Base-by-base conservation (phyloP, 2,888 invertebrate genomes). In the Melolontha melolontha region DNA sequence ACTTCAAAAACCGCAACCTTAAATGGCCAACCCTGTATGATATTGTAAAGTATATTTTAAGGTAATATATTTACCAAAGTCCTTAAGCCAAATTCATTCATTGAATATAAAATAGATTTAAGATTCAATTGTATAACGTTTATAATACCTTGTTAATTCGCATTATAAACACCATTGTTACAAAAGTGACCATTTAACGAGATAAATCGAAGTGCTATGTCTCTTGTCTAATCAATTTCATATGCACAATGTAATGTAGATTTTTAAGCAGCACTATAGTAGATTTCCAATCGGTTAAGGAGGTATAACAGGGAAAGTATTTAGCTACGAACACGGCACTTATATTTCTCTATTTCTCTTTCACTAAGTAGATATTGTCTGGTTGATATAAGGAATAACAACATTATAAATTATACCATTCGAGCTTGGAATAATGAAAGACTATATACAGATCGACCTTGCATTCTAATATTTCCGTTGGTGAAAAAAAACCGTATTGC, bases 391-490 rank as follows among this genome's bases (percentile, higher is more conserved):
- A 42, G 29, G 64, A 41, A 52, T 54, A 42, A 29, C 47, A 65
- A n/a, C 47, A 47, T 41, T 54, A 52, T 54, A 54, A 42, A 65
- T 52, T 47, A 44, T 65, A 39, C 54, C 65, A 16, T 44, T 54
- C 29, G 42, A 16, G 41, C 54, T 17, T 27, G n/a, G 39, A 50
- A 27, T 63, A 63, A 49, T 39, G 27, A 40, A 44, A 14, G 12
- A 64, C 11, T 52, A 51, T 29, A 34, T 8, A 34, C 7, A 52
- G 22, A 27, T 42, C 52, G 66, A 57, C 68, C 70, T 70, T 70
- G 70, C 70, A 68, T 70, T 70, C 68, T 70, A 68, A 66, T 44
- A 55, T 66, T 66, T 70, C 66, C 65, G 52, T 51, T 40, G 22
- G 41, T 12, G 47, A 8, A 8, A 62, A 22, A 62, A 47, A 47